Base-by-base conservation (phyloP, 1,140 invertebrate species). In the Frieseomelitta varia region DNA sequence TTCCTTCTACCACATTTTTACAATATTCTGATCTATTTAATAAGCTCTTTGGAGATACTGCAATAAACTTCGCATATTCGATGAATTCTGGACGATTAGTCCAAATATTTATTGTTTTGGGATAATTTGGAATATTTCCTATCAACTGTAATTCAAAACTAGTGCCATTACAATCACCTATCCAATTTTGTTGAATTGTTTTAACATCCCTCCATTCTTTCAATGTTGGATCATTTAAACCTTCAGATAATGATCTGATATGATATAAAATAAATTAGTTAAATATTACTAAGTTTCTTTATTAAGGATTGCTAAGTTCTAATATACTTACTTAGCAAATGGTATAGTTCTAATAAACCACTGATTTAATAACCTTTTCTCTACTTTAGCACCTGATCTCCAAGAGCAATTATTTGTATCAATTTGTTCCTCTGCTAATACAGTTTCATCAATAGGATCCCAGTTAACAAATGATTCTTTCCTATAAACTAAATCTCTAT, bases 381-480 rank as follows among this genome's bases (percentile, higher is more conserved):
- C 97, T 21, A 99, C 99, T 93, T 97, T 97, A 14, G 98, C 99
- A 2, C 99, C 99, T 27, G 99, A 99, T 82, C 99, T 95, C 99
- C 99, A 99, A 1, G 99, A 99, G 88, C 96, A 96, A 34, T 98
- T 98, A 93, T 98, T 96, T 68, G 96, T 96, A 95, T 99, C 98
- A 51, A 99, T 98, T 96, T 99, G 99, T 94, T 99, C 99, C 95
- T 99, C 97, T 27, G 99, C 99, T 79, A 99, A 94, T 11, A 99
- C 99, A 21, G 99, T 99, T 93, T 98, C 94, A 95, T 99, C 99
- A 2, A 99, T 95, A 0, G 99, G 99, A 96, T 99, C 99, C 99
- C 99, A 99, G 95, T 99, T 99, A 0, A 99, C 99, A 86, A 97
- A 95, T 27, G 98, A 97, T 95, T 98, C 96, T 94, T 97, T 98